Evolutionary conservation across 53 echinoderm and acorn worm genomes (phyloP), one percentile per base, ranked within the genome.

Genomic region (Henricia sp.): DNA sequence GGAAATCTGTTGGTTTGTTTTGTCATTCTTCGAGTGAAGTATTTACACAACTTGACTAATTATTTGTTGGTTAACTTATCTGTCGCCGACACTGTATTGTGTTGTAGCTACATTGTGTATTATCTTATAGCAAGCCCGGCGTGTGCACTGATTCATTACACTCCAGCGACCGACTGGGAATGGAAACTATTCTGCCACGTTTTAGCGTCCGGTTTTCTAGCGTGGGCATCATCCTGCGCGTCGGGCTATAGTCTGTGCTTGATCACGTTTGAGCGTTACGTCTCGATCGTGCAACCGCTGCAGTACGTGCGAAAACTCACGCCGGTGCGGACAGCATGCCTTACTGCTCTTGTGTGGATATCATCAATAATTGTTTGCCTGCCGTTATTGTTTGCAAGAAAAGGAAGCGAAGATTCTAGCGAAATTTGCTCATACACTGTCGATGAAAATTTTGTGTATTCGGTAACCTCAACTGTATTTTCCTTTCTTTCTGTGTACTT

Each of bases 61-160:
- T 59, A 42, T 16, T 30, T 77, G 42, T 62, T 77, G 77, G 77
- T 59, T 26, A 59, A 77, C 32, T 37, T 77, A 43, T 59, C 77
- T 42, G 62, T 60, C 16, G 60, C 77, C 30, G 77, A 77, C 12
- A 77, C 33, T 29, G 13, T 60, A 16, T 27, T 60, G 8, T 72
- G 72, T 55, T 55, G n/a, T n/a, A n/a, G n/a, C n/a, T 26, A 26
- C 9, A 3, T 2, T 8, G 24, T 56, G 21, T 56, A 19, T 53
- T 56, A n/a, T n/a, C n/a, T n/a, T n/a, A n/a, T n/a, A n/a, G n/a
- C n/a, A n/a, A n/a, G n/a, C n/a, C n/a, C n/a, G 53, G 23, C 53
- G 19, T 53, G n/a, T 14, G n/a, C 53, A 4, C 53, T 53, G 11
- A 53, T 53, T 13, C 53, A 23, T 53, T 53, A 11, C 53, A 1